These are phyloP conservation scores for Morpho deidamia DNA, from an alignment of 2,888 invertebrate genomes.

Conservation along the genomic window DNA sequence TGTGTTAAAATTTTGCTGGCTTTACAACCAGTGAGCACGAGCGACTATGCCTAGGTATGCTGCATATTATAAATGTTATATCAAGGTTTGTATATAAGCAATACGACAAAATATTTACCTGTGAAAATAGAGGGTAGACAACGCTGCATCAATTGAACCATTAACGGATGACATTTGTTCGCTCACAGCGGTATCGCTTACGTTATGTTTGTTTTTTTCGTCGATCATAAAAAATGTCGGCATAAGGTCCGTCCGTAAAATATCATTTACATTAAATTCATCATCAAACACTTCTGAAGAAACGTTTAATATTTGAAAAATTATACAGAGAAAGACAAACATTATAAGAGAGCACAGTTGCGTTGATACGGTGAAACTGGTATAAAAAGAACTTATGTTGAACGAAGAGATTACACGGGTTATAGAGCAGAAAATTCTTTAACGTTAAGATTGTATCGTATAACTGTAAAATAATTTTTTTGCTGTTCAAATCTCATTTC, in stretches of 20 bases:
- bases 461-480: too few relatives aligned
- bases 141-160: constrained; percentile 81
- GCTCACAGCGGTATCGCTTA: constrained; percentile 23
- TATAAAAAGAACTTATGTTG: neutral
- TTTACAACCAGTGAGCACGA: too few relatives aligned
- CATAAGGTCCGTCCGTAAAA: constrained; percentile 83
- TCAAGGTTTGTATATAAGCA: too few relatives aligned
- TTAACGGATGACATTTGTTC: constrained; percentile 47
- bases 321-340: constrained; percentile 3
- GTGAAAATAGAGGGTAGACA: constrained; percentile 82
- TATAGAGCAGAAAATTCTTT: constrained; percentile 65
- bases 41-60: too few relatives aligned
- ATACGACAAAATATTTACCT: constrained; percentile 63
- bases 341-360: constrained; percentile 5
- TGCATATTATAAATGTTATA: too few relatives aligned
- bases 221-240: constrained; percentile 81
- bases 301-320: constrained; percentile 12
- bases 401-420: constrained; percentile 47
- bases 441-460: constrained; percentile 41
- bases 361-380: constrained; percentile 3
- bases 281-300: constrained; percentile 41
- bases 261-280: constrained; percentile 80
- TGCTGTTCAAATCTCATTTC: too few relatives aligned
- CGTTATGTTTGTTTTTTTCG: constrained; percentile 32
- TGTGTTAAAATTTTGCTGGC: too few relatives aligned